A percentile compares a stretch with the other conserved stretches of the same genome.
Evolutionary conservation across 2,797 vertebrate species (phyloP).

Genomic region (Oryzias dopingdopingensis): DNA sequence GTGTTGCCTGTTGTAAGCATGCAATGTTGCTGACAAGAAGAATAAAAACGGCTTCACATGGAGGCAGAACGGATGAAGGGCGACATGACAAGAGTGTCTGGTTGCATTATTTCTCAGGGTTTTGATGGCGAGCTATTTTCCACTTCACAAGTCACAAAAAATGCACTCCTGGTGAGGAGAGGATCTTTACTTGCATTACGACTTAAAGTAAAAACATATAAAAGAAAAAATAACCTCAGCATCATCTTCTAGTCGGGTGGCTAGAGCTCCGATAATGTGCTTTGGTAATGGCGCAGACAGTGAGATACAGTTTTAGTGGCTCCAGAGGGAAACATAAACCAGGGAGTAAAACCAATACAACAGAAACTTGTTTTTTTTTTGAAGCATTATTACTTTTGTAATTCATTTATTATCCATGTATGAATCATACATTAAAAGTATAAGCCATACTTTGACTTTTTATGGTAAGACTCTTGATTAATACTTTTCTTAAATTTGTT

Average conservation of each 20-base stretch:
- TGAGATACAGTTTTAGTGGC: slow-evolving; percentile 6
- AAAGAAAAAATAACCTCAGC: slow-evolving; percentile 36
- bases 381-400: background rate
- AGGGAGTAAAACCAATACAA: slow-evolving; percentile 14
- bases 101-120: slow-evolving; percentile 54
- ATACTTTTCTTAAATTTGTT: no score
- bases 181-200: slow-evolving; percentile 43
- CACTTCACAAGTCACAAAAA: slow-evolving; percentile 62
- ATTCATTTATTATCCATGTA: background rate
- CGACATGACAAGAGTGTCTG: slow-evolving; percentile 26
- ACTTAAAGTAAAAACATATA: slow-evolving; percentile 24
- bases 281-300: slow-evolving; percentile 1
- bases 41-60: slow-evolving; percentile 49
- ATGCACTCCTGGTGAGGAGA: slow-evolving; percentile 30
- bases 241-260: slow-evolving; percentile 16
- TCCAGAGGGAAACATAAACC: slow-evolving; percentile 16
- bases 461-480: no score
- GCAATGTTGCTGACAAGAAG: slow-evolving; percentile 39
- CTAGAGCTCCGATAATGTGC: slow-evolving; percentile 3
- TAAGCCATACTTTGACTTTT: no score
- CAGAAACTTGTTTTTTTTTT: slow-evolving; percentile 6
- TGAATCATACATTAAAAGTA: no score
- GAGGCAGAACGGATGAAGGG: slow-evolving; percentile 51
- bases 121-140: slow-evolving; percentile 63
- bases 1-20: slow-evolving; percentile 35